A percentile compares a stretch with the other conserved stretches of the same genome.
phyloP scores from a whole-genome alignment of 2,113 vertebrate genomes.

The Alexandromys fortis region DNA sequence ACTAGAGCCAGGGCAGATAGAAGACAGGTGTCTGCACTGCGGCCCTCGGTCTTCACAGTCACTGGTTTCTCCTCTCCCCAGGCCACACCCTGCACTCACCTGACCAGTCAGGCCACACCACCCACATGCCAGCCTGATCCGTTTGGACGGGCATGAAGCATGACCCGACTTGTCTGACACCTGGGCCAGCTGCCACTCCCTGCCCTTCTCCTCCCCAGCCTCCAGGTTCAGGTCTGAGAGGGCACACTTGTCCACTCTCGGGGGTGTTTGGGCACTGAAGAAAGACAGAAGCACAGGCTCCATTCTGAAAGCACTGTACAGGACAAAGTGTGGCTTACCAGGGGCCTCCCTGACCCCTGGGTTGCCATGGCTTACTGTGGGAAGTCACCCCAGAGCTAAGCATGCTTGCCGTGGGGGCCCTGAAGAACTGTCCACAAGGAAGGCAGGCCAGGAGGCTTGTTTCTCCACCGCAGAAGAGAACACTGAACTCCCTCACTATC shows the following conservation, averaged over 20 bases:
- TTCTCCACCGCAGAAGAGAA: background rate
- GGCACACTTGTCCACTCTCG: rapidly evolving
- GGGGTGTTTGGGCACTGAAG: background rate
- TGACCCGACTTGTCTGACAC: conserved; percentile 59
- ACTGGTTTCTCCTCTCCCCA: background rate
- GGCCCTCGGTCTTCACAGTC: background rate
- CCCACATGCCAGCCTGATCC: conserved; percentile 55
- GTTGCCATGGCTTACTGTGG: background rate
- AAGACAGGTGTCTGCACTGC: background rate
- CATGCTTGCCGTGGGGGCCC: rapidly evolving
- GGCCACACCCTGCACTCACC: conserved; percentile 55
- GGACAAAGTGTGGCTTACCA: too few relatives aligned
- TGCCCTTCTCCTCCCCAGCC: background rate
- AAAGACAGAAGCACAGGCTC: background rate
- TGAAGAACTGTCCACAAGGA: background rate
- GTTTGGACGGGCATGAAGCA: conserved; percentile 13
- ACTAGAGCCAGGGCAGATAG: background rate
- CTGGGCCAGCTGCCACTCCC: background rate
- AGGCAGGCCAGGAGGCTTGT: background rate
- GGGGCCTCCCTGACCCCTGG: background rate
- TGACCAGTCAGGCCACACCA: conserved; percentile 67
- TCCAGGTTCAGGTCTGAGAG: background rate
- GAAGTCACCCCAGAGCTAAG: background rate
- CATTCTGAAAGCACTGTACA: background rate
- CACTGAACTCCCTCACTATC: background rate